Conservation (phyloP, 2,113 vertebrate genomes). For the Hylia prasina region DNA sequence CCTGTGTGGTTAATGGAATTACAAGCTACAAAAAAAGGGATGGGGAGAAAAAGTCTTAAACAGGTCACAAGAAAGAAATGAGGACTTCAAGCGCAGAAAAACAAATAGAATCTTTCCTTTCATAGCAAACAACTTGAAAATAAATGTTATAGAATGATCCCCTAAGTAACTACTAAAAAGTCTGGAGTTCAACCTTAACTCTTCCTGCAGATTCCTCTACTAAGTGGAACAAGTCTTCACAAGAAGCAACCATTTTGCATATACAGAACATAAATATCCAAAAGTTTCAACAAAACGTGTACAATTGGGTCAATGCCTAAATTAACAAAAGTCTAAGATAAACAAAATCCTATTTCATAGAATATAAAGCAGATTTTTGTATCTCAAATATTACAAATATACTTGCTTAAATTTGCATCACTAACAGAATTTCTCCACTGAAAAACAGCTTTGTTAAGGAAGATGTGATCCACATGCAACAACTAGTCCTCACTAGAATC, state of each 20-base stretch:
- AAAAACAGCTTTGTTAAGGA: neutral
- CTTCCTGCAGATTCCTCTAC: neutral
- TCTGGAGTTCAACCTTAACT: neutral
- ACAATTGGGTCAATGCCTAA: neutral
- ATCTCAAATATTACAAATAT: neutral
- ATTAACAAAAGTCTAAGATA: neutral
- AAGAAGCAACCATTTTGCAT: neutral
- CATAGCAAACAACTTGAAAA: neutral
- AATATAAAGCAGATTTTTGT: neutral
- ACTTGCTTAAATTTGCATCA: neutral
- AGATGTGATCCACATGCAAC: neutral
- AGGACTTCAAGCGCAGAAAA: neutral
- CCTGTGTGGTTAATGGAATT: constrained; percentile 93
- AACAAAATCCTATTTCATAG: neutral
- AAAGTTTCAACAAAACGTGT: neutral
- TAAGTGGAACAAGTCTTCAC: neutral
- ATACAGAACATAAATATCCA: neutral
- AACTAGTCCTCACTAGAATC: neutral
- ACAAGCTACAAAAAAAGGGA: constrained; percentile 78
- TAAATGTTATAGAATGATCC: neutral
- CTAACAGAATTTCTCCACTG: neutral
- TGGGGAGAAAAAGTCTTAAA: neutral
- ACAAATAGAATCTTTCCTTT: neutral
- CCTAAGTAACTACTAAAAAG: neutral
- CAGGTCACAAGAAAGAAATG: neutral